Conservation (phyloP, 2,797 vertebrate species). For the Lithobates sylvaticus region DNA sequence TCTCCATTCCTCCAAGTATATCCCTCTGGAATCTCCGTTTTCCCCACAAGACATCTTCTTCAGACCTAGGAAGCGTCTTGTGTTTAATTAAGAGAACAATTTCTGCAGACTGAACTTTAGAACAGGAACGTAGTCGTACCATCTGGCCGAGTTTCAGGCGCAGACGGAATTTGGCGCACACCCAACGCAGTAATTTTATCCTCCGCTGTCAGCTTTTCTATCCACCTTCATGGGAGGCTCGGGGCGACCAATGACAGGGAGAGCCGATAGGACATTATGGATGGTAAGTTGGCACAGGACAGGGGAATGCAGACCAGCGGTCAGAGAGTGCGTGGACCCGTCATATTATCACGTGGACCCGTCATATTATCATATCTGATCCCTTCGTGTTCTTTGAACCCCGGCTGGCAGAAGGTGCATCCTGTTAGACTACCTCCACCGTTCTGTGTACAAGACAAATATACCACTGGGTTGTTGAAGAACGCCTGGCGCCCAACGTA, state of each 20-base stretch:
- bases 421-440: background rate
- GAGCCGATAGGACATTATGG: background rate
- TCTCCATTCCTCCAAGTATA: too few relatives aligned
- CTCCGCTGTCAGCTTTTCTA: background rate
- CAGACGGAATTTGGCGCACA: background rate
- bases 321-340: background rate
- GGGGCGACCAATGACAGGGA: background rate
- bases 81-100: slow-evolving; percentile 25
- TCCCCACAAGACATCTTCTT: too few relatives aligned
- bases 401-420: background rate
- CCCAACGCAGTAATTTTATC: background rate
- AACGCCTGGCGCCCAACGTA: background rate
- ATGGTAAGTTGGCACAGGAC: background rate
- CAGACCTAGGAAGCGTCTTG: background rate
- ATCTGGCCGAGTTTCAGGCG: background rate
- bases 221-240: too few relatives aligned
- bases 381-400: background rate
- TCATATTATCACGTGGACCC: too few relatives aligned
- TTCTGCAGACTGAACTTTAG: slow-evolving; percentile 15
- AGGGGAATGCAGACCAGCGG: background rate
- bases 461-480: background rate
- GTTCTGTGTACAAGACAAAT: slow-evolving; percentile 6
- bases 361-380: background rate
- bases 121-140: background rate
- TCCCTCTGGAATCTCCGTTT: too few relatives aligned